These are phyloP conservation scores for Glandiceps talaboti DNA, from an alignment of 53 echinoderm and acorn worm genomes.

Conservation along the genomic window DNA sequence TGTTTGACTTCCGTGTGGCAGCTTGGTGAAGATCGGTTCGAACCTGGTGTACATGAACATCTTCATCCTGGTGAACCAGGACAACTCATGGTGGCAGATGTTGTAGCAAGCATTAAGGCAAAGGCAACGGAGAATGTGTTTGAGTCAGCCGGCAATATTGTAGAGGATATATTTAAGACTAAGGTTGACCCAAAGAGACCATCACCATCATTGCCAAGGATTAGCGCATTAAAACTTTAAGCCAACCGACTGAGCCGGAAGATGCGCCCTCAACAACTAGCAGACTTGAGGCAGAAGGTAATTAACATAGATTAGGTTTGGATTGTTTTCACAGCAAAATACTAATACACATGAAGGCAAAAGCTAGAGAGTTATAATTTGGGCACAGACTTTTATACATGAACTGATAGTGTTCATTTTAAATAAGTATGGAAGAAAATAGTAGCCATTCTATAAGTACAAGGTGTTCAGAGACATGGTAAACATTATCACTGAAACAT, in stretches of 20 bases:
- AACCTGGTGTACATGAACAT: slow-evolving; percentile 4
- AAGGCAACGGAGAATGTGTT: slow-evolving; percentile 7
- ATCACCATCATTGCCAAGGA: slow-evolving; percentile 20
- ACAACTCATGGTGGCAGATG: background rate
- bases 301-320: slow-evolving; percentile 15
- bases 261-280: slow-evolving; percentile 11
- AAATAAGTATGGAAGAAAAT: too few relatives aligned
- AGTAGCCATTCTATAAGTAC: background rate
- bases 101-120: slow-evolving; percentile 12
- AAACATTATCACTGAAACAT: background rate
- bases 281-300: slow-evolving; percentile 13
- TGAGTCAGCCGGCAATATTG: slow-evolving; percentile 15
- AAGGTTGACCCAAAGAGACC: slow-evolving; percentile 1
- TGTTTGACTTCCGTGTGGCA: too few relatives aligned
- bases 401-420: too few relatives aligned
- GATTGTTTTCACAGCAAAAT: too few relatives aligned
- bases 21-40: background rate
- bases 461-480: background rate
- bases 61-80: slow-evolving; percentile 5
- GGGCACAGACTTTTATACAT: too few relatives aligned
- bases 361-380: too few relatives aligned
- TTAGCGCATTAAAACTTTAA: slow-evolving; percentile 7
- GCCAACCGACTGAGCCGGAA: slow-evolving; percentile 20
- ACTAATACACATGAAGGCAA: too few relatives aligned
- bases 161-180: slow-evolving; percentile 13